Evolutionary conservation across 2,888 invertebrate species (phyloP), one percentile per base, ranked within the genome.

Genomic region (Cheilosia soror): DNA sequence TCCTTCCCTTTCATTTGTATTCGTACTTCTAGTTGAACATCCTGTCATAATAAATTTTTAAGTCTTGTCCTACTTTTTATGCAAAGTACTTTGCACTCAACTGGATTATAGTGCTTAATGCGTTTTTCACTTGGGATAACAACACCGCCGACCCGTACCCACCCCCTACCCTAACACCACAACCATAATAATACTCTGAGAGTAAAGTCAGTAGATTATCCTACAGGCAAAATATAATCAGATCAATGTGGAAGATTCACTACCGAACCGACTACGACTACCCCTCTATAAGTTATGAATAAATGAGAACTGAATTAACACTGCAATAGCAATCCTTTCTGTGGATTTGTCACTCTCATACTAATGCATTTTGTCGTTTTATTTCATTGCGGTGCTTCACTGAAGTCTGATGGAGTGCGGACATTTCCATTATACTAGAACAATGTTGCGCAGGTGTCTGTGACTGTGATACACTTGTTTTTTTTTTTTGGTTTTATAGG

Each of bases 31-130:
- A 20, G 51, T 9, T 13, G 51, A 51, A 51, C 40, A 72, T 60
- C 51, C 27, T 51, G 20, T 27, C 51, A 31, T 31, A 31, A 53
- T 53, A 53, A 53, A 29, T 57, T 15, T 9, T 77, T 68, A 69
- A 78, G 49, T 71, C 63, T 27, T 79, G 79, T 79, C 51, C 79
- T 66, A 79, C 49, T 42, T 76, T 53, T n/a, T 40, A 44, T 60
- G 65, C 58, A 82, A 65, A 69, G 69, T 76, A 65, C 76, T 60
- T 65, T 82, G 82, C 82, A 82, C 82, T 77, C 66, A 83, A 66
- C 66, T 55, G 77, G 68, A 77, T 83, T 72, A 83, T 62, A 77
- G 72, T 55, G 33, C 77, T 77, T 81, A 76, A 71, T 81, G 76
- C 76, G 63, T 65, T 76, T 71, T 51, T 53, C 44, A 58, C 53